These are phyloP conservation scores for Paragorgia papillata DNA, from an alignment of 92 coral and sea anemone species.

Conservation along the genomic window DNA sequence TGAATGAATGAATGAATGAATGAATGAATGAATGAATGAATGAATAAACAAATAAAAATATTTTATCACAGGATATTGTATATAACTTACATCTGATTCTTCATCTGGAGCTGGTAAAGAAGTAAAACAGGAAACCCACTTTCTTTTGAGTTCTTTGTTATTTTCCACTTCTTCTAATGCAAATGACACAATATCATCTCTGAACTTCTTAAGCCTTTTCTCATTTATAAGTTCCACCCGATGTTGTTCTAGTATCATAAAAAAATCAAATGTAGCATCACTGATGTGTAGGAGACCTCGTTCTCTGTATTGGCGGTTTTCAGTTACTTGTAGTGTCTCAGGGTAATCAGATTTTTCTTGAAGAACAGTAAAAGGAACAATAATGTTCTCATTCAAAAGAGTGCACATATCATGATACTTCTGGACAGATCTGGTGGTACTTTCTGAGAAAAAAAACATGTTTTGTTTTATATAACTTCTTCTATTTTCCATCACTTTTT, in stretches of 20 bases:
- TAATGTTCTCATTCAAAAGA: constrained; percentile 36
- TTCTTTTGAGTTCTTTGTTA: constrained; percentile 9
- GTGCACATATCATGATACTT: not conserved
- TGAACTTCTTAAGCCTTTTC: constrained; percentile 18
- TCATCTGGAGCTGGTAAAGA: too few relatives aligned
- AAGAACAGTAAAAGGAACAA: constrained; percentile 35
- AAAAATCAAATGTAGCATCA: constrained; percentile 35
- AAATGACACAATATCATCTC: not conserved
- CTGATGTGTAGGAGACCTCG: constrained; percentile 43
- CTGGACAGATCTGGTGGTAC: constrained; percentile 31
- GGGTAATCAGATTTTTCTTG: constrained; percentile 2
- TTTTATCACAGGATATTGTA: too few relatives aligned
- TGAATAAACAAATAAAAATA: too few relatives aligned
- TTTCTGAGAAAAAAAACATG: not conserved
- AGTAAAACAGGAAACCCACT: constrained; percentile 51
- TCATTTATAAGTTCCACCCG: constrained; percentile 30
- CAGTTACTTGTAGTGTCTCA: constrained; percentile 43
- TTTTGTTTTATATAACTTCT: constrained; percentile 46
- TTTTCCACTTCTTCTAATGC: not conserved
- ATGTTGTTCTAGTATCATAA: constrained; percentile 13
- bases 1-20: too few relatives aligned
- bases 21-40: too few relatives aligned
- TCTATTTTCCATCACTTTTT: constrained; percentile 15
- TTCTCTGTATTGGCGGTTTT: constrained; percentile 39
- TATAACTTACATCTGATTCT: too few relatives aligned